Percentiles rank a stretch among this genome's conserved stretches.
These are phyloP conservation scores for Natator depressus DNA, from an alignment of 2,113 vertebrate species.

Conservation along the genomic window DNA sequence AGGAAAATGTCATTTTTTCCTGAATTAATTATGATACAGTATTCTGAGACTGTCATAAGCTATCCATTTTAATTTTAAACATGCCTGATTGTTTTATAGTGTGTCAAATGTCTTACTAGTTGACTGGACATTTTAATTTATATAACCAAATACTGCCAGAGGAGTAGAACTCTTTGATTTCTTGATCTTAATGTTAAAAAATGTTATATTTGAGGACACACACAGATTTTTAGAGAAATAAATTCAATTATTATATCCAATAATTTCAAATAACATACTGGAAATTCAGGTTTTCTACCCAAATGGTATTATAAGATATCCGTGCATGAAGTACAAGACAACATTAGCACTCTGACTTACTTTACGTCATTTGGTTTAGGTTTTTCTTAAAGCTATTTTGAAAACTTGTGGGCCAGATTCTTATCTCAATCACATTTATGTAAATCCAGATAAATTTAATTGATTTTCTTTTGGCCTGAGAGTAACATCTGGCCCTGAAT, in stretches of 20 bases:
- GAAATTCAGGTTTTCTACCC: constrained; percentile 12
- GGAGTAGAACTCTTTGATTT: neutral
- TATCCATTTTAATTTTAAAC: neutral
- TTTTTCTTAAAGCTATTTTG: constrained; percentile 44
- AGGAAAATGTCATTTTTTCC: neutral
- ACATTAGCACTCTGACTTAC: constrained; percentile 33
- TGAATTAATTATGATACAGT: neutral
- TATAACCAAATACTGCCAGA: neutral
- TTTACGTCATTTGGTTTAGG: constrained; percentile 33
- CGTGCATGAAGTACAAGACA: neutral
- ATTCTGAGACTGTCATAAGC: neutral
- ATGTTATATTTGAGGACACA: neutral
- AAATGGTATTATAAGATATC: neutral
- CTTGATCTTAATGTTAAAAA: neutral
- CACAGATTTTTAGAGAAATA: neutral
- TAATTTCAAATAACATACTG: neutral
- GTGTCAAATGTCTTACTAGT: neutral
- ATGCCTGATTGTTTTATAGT: neutral
- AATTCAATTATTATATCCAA: neutral
- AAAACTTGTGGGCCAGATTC: constrained; percentile 7
- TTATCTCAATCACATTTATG: constrained; percentile 8
- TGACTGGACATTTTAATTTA: neutral
- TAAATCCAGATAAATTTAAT: constrained; percentile 39
- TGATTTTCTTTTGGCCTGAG: neutral
- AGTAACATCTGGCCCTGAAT: neutral